A percentile compares a stretch with the other conserved stretches of the same genome.
These are phyloP conservation scores for Aptenodytes forsteri DNA, from an alignment of 2,113 vertebrate species.

Conservation along the genomic window DNA sequence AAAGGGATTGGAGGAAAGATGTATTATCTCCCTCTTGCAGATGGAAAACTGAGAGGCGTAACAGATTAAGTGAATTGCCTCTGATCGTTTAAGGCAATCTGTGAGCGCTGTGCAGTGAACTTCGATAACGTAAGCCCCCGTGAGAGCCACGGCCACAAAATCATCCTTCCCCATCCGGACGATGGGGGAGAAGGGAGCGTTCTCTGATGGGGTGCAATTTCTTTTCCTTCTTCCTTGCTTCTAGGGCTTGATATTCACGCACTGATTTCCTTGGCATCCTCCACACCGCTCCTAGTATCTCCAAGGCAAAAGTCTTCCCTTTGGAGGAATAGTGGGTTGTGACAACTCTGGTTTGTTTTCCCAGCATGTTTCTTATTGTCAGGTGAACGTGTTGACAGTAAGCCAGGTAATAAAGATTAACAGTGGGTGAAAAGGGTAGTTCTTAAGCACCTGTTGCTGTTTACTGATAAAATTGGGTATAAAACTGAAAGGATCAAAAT, in stretches of 20 bases:
- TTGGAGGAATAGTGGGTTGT: rapidly evolving
- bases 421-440: not conserved
- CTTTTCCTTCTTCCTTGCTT: not conserved
- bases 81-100: not conserved
- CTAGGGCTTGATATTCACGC: rapidly evolving
- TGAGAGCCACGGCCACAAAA: rapidly evolving
- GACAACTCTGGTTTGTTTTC: not conserved
- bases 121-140: rapidly evolving
- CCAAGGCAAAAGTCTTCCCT: not conserved
- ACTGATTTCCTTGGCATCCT: not conserved
- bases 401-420: not conserved
- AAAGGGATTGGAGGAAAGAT: not conserved
- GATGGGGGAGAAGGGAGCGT: rapidly evolving
- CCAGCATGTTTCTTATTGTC: rapidly evolving
- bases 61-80: not conserved
- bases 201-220: rapidly evolving
- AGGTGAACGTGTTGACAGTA: not conserved
- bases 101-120: not conserved
- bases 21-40: not conserved
- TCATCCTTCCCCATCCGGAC: rapidly evolving
- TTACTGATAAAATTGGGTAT: not conserved
- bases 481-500: not conserved
- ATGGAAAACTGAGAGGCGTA: not conserved
- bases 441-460: not conserved
- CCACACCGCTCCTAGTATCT: rapidly evolving